Evolutionary conservation across 2,113 vertebrate species (phyloP).

Genomic region (Phasianus colchicus): DNA sequence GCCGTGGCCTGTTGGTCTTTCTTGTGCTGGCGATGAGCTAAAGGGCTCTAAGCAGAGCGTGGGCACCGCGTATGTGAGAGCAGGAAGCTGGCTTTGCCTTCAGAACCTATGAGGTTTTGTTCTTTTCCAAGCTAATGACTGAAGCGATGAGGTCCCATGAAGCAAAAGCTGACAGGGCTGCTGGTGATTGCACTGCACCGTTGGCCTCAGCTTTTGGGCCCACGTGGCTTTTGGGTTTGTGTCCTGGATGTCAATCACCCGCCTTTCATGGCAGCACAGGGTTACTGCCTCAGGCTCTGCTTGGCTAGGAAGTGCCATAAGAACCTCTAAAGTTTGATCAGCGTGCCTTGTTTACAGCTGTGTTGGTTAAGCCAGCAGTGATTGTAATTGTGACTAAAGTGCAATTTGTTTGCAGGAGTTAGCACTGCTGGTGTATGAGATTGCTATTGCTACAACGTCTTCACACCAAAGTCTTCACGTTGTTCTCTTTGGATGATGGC

Average conservation of each 20-base stretch:
- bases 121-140: rapidly evolving
- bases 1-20: rapidly evolving
- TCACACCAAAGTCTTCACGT: background rate
- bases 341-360: background rate
- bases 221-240: background rate
- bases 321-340: rapidly evolving
- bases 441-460: too few relatives aligned
- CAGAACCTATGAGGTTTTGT: background rate
- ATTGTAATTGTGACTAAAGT: background rate
- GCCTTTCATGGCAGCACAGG: background rate
- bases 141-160: background rate
- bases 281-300: background rate
- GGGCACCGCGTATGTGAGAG: too few relatives aligned
- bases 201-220: background rate
- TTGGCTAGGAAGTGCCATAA: background rate
- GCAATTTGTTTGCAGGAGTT: background rate
- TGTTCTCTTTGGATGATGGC: background rate
- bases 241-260: rapidly evolving
- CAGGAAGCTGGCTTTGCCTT: rapidly evolving
- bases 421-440: background rate
- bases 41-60: rapidly evolving
- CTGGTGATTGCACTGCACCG: background rate
- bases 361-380: background rate
- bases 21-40: background rate
- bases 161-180: background rate